Base-by-base conservation (phyloP, 2,797 vertebrate genomes). In the Chloroceryle amazona region DNA sequence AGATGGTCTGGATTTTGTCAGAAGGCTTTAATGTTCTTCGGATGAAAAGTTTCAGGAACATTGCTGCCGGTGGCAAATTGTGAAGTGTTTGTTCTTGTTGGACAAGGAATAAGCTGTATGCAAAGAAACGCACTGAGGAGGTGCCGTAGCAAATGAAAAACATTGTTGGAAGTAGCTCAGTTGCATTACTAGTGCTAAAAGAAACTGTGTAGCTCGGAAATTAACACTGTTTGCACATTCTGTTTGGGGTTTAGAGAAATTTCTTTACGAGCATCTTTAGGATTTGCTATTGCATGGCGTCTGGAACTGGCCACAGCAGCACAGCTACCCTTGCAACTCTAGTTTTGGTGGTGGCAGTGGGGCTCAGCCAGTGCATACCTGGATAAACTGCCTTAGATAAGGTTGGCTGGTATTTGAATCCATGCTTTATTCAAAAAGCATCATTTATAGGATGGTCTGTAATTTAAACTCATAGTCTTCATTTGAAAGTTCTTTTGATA, bases 341-440 rank as follows among this genome's bases (percentile, higher is more conserved):
- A 29, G 3, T 20, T 37, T 54, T 31, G 49, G 58, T 9, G 18
- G 58, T 1, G 3, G 21, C 23, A 20, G 7, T 19, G 71, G 23
- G 22, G 4, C 18, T 78, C 1, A 0, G 3, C 10, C 0, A 0
- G 21, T 42, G 57, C 11, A 37, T 74, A 37, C 9, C 17, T 58
- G 49, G 16, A 39, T 11, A 29, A 84, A 8, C 20, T 55, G 9
- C 44, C 31, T 57, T 49, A 37, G 41, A 6, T 51, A 20, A 67
- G 37, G 22, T 7, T 80, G 31, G 31, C 12, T 75, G 12, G 7
- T 28, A 21, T 8, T 90, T 62, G 9, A 79, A 49, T 26, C 25
- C 3, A 25, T 52, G 9, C 9, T 31, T 76, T 29, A 21, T 66
- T 74, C 13, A 52, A 23, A 87, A 63, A 76, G 5, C 11, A 9